phyloP scores from a whole-genome alignment of 1,140 invertebrate genomes.

The Oryzaephilus surinamensis region DNA sequence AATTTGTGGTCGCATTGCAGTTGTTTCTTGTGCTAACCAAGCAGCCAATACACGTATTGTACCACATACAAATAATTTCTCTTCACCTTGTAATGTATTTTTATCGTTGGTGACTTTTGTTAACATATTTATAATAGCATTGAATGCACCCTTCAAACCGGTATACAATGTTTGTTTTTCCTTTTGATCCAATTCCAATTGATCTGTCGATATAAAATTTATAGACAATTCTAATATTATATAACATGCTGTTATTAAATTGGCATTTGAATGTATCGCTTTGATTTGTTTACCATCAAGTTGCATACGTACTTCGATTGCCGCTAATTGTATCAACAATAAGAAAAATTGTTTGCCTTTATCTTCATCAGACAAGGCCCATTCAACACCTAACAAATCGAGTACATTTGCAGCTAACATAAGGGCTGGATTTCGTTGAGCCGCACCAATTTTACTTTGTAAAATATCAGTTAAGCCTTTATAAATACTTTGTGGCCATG shows the following conservation, averaged over 20 bases:
- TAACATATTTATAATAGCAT: constrained; percentile 66
- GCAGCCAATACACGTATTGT: constrained; percentile 73
- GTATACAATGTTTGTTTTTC: constrained; percentile 84
- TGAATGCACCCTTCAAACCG: constrained; percentile 81
- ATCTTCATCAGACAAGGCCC: constrained; percentile 66
- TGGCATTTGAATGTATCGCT: constrained; percentile 59
- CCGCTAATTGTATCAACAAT: constrained; percentile 71
- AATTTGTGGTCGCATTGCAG: constrained; percentile 74
- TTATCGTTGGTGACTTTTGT: constrained; percentile 63
- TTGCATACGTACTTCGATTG: constrained; percentile 87
- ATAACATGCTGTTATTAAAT: constrained; percentile 74
- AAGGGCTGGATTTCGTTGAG: constrained; percentile 77
- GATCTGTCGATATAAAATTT: constrained; percentile 68
- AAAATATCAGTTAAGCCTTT: constrained; percentile 72
- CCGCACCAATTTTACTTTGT: constrained; percentile 74
- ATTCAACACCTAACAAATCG: constrained; percentile 73
- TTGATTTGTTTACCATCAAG: constrained; percentile 77
- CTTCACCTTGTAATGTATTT: constrained; percentile 45
- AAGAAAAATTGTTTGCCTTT: constrained; percentile 74
- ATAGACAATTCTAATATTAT: constrained; percentile 72
- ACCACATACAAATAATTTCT: constrained; percentile 68
- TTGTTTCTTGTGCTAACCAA: constrained; percentile 86
- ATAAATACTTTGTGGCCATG: constrained; percentile 67
- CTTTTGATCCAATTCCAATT: constrained; percentile 73
- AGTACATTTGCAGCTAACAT: constrained; percentile 70